Evolutionary conservation across 2,113 vertebrate genomes (phyloP).

Genomic region (Alouatta palliata): DNA sequence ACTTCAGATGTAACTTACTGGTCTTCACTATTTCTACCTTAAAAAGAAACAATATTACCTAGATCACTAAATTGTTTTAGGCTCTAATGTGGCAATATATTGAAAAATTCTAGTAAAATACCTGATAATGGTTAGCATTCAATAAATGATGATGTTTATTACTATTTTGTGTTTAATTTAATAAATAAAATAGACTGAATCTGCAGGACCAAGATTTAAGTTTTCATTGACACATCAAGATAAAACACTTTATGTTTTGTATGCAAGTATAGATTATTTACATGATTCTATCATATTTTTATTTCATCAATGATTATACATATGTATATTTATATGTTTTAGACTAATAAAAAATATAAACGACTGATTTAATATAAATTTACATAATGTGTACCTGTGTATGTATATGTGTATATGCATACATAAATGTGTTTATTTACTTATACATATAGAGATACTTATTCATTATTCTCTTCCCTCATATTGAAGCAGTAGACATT

Average conservation of each 20-base stretch:
- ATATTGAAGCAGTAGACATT: background rate
- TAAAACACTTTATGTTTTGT: background rate
- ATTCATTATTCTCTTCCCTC: background rate
- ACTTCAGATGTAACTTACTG: background rate
- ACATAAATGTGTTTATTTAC: background rate
- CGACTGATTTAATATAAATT: background rate
- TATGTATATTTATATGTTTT: background rate
- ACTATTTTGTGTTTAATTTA: background rate
- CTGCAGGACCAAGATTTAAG: background rate
- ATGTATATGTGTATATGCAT: background rate
- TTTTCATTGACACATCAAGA: background rate
- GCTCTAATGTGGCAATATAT: background rate
- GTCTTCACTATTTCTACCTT: background rate
- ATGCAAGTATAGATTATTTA: background rate
- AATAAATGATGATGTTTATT: background rate
- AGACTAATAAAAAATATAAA: conserved; percentile 4
- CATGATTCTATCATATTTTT: background rate
- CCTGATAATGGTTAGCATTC: background rate
- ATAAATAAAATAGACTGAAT: background rate
- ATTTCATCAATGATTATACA: background rate
- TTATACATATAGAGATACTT: background rate
- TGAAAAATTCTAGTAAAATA: background rate
- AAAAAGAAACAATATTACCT: background rate
- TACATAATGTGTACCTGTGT: background rate
- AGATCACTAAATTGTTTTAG: background rate